Conservation (phyloP, 2,797 vertebrate genomes). For the Oryzias dopingdopingensis region DNA sequence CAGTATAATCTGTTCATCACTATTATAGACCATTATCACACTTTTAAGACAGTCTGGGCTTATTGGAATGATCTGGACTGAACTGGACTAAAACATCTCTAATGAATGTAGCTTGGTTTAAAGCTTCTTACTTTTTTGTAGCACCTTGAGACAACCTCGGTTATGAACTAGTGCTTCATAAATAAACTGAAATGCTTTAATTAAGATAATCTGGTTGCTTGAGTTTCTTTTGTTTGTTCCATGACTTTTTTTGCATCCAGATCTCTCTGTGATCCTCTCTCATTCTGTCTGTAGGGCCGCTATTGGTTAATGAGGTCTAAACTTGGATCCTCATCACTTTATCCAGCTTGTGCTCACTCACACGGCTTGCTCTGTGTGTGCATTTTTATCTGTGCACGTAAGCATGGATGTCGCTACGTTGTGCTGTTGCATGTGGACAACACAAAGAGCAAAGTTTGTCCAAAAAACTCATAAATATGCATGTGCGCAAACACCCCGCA, state of each 20-base stretch:
- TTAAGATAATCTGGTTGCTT: background rate
- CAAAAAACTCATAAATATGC: constrained; percentile 33
- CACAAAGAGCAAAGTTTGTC: constrained; percentile 21
- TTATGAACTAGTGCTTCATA: background rate
- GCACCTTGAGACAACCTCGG: too few species aligned
- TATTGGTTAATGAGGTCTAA: constrained; percentile 58
- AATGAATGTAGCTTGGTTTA: too few species aligned
- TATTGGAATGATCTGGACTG: too few species aligned
- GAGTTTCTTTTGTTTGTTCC: background rate
- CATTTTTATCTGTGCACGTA: background rate
- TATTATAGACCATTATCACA: too few species aligned
- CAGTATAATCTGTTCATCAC: too few species aligned
- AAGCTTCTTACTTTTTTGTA: too few species aligned
- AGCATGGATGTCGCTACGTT: background rate
- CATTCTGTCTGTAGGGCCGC: constrained; percentile 29
- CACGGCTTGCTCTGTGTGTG: constrained; percentile 8
- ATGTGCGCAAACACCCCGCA: constrained; percentile 17
- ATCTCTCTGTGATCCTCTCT: background rate
- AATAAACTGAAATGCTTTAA: background rate
- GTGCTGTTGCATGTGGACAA: constrained; percentile 2
- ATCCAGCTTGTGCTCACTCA: constrained; percentile 45
- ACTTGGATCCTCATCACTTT: constrained; percentile 51
- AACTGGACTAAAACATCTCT: too few species aligned
- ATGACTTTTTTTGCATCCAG: too few species aligned
- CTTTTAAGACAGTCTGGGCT: too few species aligned